Conservation (phyloP, 2,113 vertebrate species). For the Lethenteron reissneri region DNA sequence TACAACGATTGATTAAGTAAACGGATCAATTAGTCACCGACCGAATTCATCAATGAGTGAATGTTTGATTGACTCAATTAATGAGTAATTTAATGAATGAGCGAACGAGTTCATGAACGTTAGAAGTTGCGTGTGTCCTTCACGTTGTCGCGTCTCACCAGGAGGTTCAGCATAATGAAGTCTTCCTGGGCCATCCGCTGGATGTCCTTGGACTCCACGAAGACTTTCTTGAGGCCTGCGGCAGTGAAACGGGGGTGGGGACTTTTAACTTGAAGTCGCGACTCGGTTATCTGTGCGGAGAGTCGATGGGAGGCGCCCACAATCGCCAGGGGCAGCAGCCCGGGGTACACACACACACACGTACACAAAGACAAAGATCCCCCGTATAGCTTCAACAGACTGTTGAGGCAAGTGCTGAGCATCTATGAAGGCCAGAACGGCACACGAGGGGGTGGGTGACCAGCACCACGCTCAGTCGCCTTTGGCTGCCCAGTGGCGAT, state of each 20-base stretch:
- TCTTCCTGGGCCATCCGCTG: slow-evolving; percentile 55
- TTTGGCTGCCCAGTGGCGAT: no score
- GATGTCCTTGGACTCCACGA: slow-evolving; percentile 43
- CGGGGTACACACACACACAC: background rate
- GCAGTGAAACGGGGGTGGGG: background rate
- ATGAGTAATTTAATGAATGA: background rate
- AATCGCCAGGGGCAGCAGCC: background rate
- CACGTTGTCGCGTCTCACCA: slow-evolving; percentile 29
- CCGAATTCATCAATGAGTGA: background rate
- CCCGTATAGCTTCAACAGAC: background rate
- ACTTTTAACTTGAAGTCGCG: background rate
- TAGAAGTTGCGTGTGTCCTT: no score
- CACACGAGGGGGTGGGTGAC: no score
- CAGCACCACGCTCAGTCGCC: no score
- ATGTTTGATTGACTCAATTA: background rate
- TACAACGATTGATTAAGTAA: background rate
- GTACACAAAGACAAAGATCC: background rate
- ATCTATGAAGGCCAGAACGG: no score
- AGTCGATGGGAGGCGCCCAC: slow-evolving; percentile 1
- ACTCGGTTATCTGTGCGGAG: background rate
- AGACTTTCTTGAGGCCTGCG: slow-evolving; percentile 54
- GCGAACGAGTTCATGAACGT: no score
- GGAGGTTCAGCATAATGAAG: slow-evolving; percentile 59
- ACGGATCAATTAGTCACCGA: background rate
- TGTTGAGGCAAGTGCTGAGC: background rate